A percentile compares a stretch with the other conserved stretches of the same genome.
Evolutionary conservation across 2,113 vertebrate genomes (phyloP).

Genomic region (Paedocypris sp.): DNA sequence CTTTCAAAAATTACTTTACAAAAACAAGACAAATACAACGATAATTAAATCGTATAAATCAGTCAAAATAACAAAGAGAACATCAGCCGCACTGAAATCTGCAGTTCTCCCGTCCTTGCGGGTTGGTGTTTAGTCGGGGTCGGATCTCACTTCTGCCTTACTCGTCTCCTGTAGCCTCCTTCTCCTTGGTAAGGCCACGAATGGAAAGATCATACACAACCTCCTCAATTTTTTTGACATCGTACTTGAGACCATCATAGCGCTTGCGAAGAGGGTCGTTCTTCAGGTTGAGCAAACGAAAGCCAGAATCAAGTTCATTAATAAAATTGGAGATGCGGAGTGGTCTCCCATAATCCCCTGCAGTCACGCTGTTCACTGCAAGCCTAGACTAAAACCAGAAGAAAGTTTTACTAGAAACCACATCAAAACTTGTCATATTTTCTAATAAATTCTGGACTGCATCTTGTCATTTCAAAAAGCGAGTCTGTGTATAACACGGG

Average conservation of each 20-base stretch:
- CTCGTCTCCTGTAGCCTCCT: slow-evolving; percentile 55
- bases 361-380: slow-evolving; percentile 94
- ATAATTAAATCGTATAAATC: no score
- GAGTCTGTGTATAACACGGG: no score
- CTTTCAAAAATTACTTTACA: no score
- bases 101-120: no score
- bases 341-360: slow-evolving; percentile 84
- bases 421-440: no score
- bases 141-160: slow-evolving; percentile 39
- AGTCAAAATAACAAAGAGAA: no score
- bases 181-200: slow-evolving; percentile 81
- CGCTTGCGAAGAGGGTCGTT: slow-evolving; percentile 94
- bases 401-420: no score
- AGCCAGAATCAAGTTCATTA: slow-evolving; percentile 93
- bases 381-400: slow-evolving; percentile 81
- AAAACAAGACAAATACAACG: no score
- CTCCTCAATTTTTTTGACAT: slow-evolving; percentile 97
- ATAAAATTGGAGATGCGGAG: slow-evolving; percentile 93
- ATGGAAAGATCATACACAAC: slow-evolving; percentile 96
- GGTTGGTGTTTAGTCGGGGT: no score
- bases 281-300: slow-evolving; percentile 94
- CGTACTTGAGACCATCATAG: slow-evolving; percentile 94
- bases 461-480: no score
- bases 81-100: no score
- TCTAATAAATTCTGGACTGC: no score